Evolutionary conservation across 2,888 invertebrate species (phyloP).

Genomic region (Cybosia mesomella): DNA sequence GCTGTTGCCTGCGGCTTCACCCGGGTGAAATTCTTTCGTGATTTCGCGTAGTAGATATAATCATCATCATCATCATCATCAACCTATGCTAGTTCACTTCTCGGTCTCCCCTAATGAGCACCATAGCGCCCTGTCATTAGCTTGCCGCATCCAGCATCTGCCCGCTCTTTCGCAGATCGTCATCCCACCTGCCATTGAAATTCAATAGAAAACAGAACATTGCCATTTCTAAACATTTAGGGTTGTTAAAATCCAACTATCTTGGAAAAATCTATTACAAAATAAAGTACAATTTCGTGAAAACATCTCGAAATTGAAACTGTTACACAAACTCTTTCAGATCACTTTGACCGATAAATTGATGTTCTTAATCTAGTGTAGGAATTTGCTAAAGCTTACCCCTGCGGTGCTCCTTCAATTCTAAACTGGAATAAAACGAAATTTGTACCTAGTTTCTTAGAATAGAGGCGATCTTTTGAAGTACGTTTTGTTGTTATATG

Average conservation of each 20-base stretch:
- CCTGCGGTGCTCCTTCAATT: conserved; percentile 15
- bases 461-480: background rate
- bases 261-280: conserved; percentile 20
- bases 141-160: no score
- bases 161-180: no score
- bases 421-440: conserved; percentile 19
- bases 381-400: conserved; percentile 26
- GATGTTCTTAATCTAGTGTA: conserved; percentile 49
- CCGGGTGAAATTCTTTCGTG: no score
- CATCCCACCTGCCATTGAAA: background rate
- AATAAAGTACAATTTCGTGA: conserved; percentile 34
- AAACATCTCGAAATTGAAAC: conserved; percentile 34
- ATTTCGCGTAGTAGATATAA: no score
- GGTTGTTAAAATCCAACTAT: background rate
- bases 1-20: no score
- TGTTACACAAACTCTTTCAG: conserved; percentile 54
- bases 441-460: conserved; percentile 8
- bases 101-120: no score
- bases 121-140: no score
- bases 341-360: conserved; percentile 76
- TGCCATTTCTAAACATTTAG: background rate
- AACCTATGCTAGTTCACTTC: no score
- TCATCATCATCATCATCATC: no score
- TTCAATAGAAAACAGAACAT: background rate
- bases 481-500: background rate